phyloP scores from a whole-genome alignment of 2,888 invertebrate species.

The Atrina japonica region DNA sequence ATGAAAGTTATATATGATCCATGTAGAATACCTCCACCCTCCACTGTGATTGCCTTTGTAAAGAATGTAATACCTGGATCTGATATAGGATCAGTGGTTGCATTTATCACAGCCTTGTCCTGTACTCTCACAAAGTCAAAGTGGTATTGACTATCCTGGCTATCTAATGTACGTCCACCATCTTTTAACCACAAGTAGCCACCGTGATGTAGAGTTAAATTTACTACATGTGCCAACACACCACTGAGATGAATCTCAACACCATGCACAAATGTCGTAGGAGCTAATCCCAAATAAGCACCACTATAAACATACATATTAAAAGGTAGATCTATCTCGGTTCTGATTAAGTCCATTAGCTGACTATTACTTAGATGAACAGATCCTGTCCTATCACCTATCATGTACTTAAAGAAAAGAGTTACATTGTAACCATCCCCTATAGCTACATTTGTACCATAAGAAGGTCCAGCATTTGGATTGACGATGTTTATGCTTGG shows the following conservation, averaged over 20 bases:
- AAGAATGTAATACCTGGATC: slow-evolving; percentile 63
- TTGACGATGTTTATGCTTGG: slow-evolving; percentile 36
- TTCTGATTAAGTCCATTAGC: slow-evolving; percentile 59
- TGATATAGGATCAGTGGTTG: slow-evolving; percentile 63
- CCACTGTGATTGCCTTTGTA: slow-evolving; percentile 57
- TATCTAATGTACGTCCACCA: slow-evolving; percentile 60
- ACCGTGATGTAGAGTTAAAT: slow-evolving; percentile 67
- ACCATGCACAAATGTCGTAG: slow-evolving; percentile 67
- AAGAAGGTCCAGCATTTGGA: slow-evolving; percentile 40
- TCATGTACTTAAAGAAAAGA: slow-evolving; percentile 72
- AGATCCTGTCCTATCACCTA: slow-evolving; percentile 69
- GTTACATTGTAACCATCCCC: slow-evolving; percentile 52
- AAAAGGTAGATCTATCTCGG: slow-evolving; percentile 70
- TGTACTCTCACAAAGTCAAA: slow-evolving; percentile 64
- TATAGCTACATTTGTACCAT: slow-evolving; percentile 32
- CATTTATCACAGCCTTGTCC: slow-evolving; percentile 62
- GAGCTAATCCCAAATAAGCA: slow-evolving; percentile 67
- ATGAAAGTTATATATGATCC: slow-evolving; percentile 60
- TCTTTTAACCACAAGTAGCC: slow-evolving; percentile 70
- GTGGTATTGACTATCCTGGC: slow-evolving; percentile 55
- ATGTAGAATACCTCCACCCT: slow-evolving; percentile 69
- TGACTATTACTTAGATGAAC: slow-evolving; percentile 65
- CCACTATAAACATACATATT: slow-evolving; percentile 64
- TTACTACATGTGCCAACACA: slow-evolving; percentile 61
- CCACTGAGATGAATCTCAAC: slow-evolving; percentile 70